These are phyloP conservation scores for Sebastes schlegelii DNA, from an alignment of 2,113 vertebrate genomes.

Conservation along the genomic window DNA sequence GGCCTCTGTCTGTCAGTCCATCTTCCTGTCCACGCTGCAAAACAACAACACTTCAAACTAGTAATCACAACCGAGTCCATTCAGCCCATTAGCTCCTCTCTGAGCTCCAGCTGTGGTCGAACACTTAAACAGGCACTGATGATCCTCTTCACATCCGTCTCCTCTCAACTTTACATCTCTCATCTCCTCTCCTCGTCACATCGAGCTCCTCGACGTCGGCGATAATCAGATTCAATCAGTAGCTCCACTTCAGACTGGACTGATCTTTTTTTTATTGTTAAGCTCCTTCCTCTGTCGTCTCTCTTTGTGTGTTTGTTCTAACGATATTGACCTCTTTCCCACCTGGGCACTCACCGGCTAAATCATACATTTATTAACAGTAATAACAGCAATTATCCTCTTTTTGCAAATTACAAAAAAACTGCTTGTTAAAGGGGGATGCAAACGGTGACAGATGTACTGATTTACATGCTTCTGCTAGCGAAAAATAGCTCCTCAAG, in stretches of 20 bases:
- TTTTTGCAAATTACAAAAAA: neutral
- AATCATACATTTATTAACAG: conserved; percentile 11
- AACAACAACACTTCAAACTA: conserved; percentile 35
- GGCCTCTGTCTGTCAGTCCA: neutral
- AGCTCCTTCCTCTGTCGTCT: neutral
- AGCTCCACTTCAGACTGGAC: neutral
- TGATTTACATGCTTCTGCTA: neutral
- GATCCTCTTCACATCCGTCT: neutral
- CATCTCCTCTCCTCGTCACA: neutral
- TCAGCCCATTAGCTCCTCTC: conserved; percentile 23
- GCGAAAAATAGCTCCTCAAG: neutral
- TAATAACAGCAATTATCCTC: conserved; percentile 6
- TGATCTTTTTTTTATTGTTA: neutral
- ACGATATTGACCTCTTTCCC: neutral
- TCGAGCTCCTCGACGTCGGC: conserved; percentile 1
- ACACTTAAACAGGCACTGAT: conserved; percentile 1
- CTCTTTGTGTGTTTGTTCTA: neutral
- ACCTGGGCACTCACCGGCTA: neutral
- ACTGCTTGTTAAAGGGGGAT: neutral
- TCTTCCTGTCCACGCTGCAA: neutral
- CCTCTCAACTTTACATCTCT: neutral
- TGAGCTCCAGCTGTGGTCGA: conserved; percentile 59
- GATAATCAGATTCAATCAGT: conserved; percentile 40
- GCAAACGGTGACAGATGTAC: neutral
- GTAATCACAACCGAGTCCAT: conserved; percentile 32